Percentiles rank a stretch among this genome's conserved stretches.
These are phyloP conservation scores for Myrmecobius fasciatus DNA, from an alignment of 2,113 vertebrate genomes.

Conservation along the genomic window DNA sequence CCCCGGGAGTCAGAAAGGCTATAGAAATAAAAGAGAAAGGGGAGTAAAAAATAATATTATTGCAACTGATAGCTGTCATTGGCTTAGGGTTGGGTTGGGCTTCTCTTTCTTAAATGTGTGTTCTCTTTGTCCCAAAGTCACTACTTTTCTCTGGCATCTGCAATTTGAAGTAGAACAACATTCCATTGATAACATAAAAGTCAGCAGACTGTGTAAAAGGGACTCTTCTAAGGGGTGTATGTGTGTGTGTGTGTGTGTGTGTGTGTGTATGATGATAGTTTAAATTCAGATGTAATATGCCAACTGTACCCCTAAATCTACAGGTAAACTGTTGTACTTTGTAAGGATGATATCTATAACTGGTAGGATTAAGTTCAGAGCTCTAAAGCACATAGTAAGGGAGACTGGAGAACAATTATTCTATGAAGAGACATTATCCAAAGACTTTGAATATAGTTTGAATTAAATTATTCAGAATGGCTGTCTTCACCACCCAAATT, in stretches of 20 bases:
- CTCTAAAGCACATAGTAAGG: neutral
- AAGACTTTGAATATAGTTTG: neutral
- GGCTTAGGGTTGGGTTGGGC: neutral
- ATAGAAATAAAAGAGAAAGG: slow-evolving; percentile 7
- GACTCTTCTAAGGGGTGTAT: neutral
- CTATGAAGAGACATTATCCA: neutral
- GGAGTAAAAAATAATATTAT: neutral
- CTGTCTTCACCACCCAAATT: neutral
- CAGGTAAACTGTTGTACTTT: neutral
- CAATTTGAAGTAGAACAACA: slow-evolving; percentile 34
- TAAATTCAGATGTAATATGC: neutral
- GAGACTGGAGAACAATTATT: neutral
- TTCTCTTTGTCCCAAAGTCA: neutral
- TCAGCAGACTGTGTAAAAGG: neutral
- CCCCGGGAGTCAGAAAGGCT: slow-evolving; percentile 27
- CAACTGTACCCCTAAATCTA: neutral
- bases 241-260: neutral
- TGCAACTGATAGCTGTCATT: neutral
- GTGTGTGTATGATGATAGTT: neutral
- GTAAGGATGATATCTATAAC: neutral
- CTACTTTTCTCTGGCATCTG: slow-evolving; percentile 1
- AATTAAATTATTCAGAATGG: neutral
- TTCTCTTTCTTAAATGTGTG: neutral
- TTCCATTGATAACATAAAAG: slow-evolving; percentile 10
- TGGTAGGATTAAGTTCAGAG: neutral